Percentiles rank a stretch among this genome's conserved stretches.
These are phyloP conservation scores for Theodoxus fluviatilis DNA, from an alignment of 2,888 invertebrate species.

Conservation along the genomic window DNA sequence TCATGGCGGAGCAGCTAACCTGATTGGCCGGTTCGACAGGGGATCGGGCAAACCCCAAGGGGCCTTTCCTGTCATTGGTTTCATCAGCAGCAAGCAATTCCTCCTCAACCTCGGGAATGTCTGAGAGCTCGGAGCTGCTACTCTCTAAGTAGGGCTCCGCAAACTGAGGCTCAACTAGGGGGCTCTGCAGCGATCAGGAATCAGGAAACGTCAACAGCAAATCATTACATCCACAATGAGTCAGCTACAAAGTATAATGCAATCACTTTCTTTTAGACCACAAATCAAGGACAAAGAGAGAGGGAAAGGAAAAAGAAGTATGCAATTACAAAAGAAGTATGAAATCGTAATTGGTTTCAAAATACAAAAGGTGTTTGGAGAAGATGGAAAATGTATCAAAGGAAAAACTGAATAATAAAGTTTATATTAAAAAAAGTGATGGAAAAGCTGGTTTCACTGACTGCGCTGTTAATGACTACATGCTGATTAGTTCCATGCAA, in stretches of 20 bases:
- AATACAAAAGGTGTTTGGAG: no score
- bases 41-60: conserved; percentile 31
- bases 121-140: conserved; percentile 66
- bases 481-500: no score
- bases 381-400: no score
- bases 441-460: no score
- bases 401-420: no score
- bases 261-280: conserved; percentile 23
- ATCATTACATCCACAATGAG: no score
- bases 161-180: conserved; percentile 30
- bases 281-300: conserved; percentile 12
- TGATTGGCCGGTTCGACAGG: conserved; percentile 32
- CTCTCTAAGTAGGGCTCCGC: conserved; percentile 38
- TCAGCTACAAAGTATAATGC: conserved; percentile 26
- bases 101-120: conserved; percentile 68
- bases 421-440: no score
- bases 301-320: conserved; percentile 10
- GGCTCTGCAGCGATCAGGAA: no score
- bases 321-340: not conserved
- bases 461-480: no score
- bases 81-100: conserved; percentile 50
- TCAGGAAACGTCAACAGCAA: no score
- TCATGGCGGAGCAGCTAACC: conserved; percentile 28
- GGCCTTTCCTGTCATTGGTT: conserved; percentile 35
- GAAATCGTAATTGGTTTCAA: not conserved